Conservation (phyloP, 2,113 vertebrate species). For the Emydocephalus ijimae region DNA sequence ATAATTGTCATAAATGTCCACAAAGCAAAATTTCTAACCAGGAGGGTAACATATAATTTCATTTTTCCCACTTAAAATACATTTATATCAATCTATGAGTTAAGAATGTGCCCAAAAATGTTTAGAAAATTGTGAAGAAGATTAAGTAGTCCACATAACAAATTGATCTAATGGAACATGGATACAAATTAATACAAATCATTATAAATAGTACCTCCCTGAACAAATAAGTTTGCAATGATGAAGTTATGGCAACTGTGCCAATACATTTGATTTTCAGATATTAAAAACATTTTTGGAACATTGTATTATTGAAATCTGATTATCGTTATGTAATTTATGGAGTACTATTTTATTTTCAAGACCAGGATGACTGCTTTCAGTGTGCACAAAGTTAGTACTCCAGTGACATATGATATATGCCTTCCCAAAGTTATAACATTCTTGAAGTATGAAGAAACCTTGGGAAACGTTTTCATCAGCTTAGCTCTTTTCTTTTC, state of each 20-base stretch:
- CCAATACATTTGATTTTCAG: background rate
- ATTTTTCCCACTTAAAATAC: background rate
- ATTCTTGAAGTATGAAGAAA: background rate
- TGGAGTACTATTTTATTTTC: background rate
- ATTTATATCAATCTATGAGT: background rate
- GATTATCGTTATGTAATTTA: background rate
- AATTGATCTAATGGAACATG: background rate
- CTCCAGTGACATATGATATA: background rate
- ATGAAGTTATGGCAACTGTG: background rate
- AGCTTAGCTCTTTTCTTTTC: background rate
- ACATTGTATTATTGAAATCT: background rate
- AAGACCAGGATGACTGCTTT: background rate
- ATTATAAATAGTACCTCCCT: background rate
- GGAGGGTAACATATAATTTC: background rate
- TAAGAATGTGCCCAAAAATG: background rate
- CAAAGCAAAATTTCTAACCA: background rate
- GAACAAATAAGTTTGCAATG: background rate
- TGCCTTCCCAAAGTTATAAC: background rate
- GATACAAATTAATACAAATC: background rate
- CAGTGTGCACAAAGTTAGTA: background rate
- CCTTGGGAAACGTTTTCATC: background rate
- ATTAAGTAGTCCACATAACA: background rate
- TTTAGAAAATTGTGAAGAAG: background rate
- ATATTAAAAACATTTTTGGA: background rate
- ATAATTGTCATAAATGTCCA: background rate